A percentile compares a stretch with the other conserved stretches of the same genome.
These are phyloP conservation scores for Mesembrinibis cayennensis DNA, from an alignment of 2,113 vertebrate species.

Conservation along the genomic window DNA sequence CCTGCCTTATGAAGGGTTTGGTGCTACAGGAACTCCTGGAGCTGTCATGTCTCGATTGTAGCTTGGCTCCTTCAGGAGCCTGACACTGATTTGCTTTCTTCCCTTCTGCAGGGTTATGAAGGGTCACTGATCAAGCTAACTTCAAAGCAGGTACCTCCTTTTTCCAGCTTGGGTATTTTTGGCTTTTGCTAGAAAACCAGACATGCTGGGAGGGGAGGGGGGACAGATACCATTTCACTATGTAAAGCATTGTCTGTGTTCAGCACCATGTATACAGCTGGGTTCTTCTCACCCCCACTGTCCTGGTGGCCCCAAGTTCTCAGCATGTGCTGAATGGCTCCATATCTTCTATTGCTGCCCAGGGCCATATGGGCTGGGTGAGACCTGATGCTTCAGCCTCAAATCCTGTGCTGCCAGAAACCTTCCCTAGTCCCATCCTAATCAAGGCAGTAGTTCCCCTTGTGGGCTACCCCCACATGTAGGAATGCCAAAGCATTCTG, in stretches of 20 bases:
- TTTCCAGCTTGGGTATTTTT: neutral
- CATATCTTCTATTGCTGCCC: neutral
- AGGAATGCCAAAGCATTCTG: neutral
- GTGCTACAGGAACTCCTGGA: neutral
- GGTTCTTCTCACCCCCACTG: neutral
- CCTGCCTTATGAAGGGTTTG: neutral
- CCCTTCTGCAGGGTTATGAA: conserved; percentile 92
- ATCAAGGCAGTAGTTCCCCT: neutral
- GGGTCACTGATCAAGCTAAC: conserved; percentile 99
- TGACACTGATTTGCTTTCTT: neutral
- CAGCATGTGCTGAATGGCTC: neutral
- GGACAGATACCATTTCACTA: neutral
- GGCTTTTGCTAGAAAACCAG: neutral
- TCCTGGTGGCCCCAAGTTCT: neutral
- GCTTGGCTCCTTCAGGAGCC: neutral
- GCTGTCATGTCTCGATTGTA: neutral
- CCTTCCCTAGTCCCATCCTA: neutral
- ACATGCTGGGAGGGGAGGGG: neutral
- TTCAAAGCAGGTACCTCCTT: conserved; percentile 90
- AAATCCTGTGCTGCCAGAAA: neutral
- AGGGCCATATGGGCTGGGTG: neutral
- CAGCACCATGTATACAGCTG: neutral
- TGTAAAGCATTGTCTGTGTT: neutral
- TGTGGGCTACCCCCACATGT: rapidly evolving
- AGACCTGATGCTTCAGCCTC: neutral